These are phyloP conservation scores for Pangasius larnaudii DNA, from an alignment of 2,797 vertebrate genomes.

Conservation along the genomic window DNA sequence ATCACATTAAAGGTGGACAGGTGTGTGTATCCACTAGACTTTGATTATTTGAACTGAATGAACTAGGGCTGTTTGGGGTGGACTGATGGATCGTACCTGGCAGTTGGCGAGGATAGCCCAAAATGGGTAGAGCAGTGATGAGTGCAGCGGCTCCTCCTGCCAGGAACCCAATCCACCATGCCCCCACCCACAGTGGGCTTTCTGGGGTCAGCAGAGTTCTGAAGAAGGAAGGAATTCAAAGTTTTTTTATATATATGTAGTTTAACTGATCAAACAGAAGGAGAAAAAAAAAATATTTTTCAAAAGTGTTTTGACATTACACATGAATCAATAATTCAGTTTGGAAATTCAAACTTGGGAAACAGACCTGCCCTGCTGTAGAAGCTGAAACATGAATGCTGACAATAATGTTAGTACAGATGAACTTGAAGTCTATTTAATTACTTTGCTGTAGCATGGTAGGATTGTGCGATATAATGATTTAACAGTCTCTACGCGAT, in stretches of 20 bases:
- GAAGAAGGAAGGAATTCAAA: not conserved
- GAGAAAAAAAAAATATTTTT: not conserved
- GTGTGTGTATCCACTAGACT: not conserved
- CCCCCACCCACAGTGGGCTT: slow-evolving; percentile 91
- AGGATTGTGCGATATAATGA: not conserved
- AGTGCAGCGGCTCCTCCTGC: slow-evolving; percentile 83
- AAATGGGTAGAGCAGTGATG: slow-evolving; percentile 85
- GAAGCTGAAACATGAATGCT: not conserved
- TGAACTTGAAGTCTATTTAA: not conserved
- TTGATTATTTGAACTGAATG: not conserved
- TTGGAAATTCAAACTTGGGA: not conserved
- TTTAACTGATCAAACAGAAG: not conserved
- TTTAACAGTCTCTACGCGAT: no score
- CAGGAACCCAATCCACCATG: slow-evolving; percentile 96
- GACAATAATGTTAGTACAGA: not conserved
- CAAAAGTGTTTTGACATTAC: not conserved
- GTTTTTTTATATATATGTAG: not conserved
- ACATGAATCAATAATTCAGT: not conserved
- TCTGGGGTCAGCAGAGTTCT: slow-evolving; percentile 85
- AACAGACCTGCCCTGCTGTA: not conserved
- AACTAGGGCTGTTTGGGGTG: not conserved
- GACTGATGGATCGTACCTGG: slow-evolving; percentile 78
- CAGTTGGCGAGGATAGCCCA: slow-evolving; percentile 89
- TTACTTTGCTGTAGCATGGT: not conserved
- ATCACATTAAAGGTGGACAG: not conserved